Base-by-base conservation (phyloP, 1,140 invertebrate species). In the Leptestheria dahalacensis region DNA sequence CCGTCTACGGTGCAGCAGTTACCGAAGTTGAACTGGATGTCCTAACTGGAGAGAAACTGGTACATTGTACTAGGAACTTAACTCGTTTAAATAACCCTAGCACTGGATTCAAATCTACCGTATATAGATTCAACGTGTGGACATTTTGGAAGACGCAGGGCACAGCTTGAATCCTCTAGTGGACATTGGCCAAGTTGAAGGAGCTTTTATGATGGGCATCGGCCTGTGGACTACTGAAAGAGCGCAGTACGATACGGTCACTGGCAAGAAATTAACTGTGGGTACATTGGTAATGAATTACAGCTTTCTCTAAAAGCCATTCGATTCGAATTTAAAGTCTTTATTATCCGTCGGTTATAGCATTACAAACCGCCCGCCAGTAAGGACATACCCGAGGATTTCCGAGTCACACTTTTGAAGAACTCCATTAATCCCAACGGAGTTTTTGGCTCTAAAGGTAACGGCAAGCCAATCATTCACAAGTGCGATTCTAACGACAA, bases 331-430 rank as follows among this genome's bases (percentile, higher is more conserved):
- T n/a, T n/a, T n/a, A n/a, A n/a, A n/a, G n/a, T n/a, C n/a, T n/a
- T n/a, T n/a, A n/a, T n/a, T n/a, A n/a, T n/a, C n/a, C n/a, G n/a
- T n/a, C n/a, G n/a, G 61, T 23, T 58, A 48, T 62, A 80, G 78
- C 84, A 79, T 60, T 93, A 91, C 69, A 88, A 91, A 67, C 79
- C 83, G 10, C 88, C 86, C 2, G 81, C 84, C 6, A 78, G 81
- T 1, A 88, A 87, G 69, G 88, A 92, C 67, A 90, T 92, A 62
- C 88, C 89, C 3, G 78, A 83, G 11, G 87, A 92, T 73, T 84
- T 91, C 67, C 77, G 87, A 47, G 74, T 92, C 12, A 80, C 81
- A 55, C 77, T 93, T 23, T 67, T 80, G 21, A 79, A 79, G 65
- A 84, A 88, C 67, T 74, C 78, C 20, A 73, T 78, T 1, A 89